Evolutionary conservation across 2,113 vertebrate genomes (phyloP).

Genomic region (Scartelaos histophorus): DNA sequence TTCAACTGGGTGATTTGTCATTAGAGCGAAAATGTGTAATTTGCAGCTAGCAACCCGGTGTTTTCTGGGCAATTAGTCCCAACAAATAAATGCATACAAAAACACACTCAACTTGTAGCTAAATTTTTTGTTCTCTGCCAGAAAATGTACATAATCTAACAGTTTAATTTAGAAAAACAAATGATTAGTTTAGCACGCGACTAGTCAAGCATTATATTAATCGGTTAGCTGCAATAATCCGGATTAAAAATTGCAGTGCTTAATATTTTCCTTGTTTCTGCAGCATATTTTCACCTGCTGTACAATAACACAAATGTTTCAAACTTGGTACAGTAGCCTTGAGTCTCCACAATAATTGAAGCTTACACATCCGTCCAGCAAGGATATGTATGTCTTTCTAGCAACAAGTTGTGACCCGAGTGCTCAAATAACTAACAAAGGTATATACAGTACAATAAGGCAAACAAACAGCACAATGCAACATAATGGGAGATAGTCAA

Average conservation of each 20-base stretch:
- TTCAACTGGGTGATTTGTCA: constrained; percentile 5
- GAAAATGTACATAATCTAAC: no score
- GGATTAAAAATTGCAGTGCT: not conserved
- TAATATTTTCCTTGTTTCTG: not conserved
- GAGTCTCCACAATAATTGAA: not conserved
- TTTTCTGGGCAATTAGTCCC: not conserved
- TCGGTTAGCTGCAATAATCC: no score
- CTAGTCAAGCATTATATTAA: no score
- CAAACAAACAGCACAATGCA: not conserved
- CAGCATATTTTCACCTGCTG: not conserved
- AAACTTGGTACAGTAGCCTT: not conserved
- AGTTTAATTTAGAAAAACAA: no score
- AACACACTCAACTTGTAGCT: not conserved
- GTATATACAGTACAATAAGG: not conserved
- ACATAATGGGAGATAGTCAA: not conserved
- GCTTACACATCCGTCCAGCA: not conserved
- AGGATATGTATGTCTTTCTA: not conserved
- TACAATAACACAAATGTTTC: not conserved
- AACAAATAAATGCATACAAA: not conserved
- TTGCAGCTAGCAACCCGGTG: not conserved
- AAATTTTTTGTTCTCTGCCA: no score
- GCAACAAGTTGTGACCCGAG: not conserved
- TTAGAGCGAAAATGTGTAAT: constrained; percentile 9
- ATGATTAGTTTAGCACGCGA: no score
- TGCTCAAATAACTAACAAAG: not conserved